A percentile compares a stretch with the other conserved stretches of the same genome.
phyloP scores from a whole-genome alignment of 2,888 invertebrate species.

The Molanna angustata region DNA sequence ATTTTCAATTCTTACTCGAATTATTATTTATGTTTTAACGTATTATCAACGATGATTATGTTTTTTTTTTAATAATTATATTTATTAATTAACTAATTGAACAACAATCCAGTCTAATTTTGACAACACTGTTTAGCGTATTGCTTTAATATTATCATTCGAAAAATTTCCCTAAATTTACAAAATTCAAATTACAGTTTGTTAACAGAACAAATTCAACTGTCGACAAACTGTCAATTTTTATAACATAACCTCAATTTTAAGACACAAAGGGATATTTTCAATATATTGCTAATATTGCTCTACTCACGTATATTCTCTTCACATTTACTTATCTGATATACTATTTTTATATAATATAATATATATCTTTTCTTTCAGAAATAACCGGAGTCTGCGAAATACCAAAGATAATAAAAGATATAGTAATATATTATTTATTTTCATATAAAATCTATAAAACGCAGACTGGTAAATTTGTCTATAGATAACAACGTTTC shows the following conservation, averaged over 20 bases:
- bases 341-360: background rate
- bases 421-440: no score
- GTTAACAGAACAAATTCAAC: no score
- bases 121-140: constrained; percentile 39
- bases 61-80: constrained; percentile 20
- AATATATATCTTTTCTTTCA: no score
- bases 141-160: constrained; percentile 35
- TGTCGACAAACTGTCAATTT: background rate
- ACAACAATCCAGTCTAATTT: constrained; percentile 42
- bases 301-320: constrained; percentile 19
- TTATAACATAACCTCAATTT: background rate
- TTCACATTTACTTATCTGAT: background rate
- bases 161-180: constrained; percentile 15
- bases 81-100: constrained; percentile 43
- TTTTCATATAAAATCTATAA: no score
- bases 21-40: background rate
- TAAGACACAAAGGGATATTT: constrained; percentile 32
- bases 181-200: constrained; percentile 13
- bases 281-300: constrained; percentile 28
- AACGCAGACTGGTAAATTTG: no score
- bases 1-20: background rate
- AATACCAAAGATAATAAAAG: no score
- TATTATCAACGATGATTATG: constrained; percentile 31
- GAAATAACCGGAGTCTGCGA: no score
- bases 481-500: no score